Percentiles rank a stretch among this genome's conserved stretches.
Conservation (phyloP, 2,888 invertebrate species). For the Cyrtodaria siliqua region DNA sequence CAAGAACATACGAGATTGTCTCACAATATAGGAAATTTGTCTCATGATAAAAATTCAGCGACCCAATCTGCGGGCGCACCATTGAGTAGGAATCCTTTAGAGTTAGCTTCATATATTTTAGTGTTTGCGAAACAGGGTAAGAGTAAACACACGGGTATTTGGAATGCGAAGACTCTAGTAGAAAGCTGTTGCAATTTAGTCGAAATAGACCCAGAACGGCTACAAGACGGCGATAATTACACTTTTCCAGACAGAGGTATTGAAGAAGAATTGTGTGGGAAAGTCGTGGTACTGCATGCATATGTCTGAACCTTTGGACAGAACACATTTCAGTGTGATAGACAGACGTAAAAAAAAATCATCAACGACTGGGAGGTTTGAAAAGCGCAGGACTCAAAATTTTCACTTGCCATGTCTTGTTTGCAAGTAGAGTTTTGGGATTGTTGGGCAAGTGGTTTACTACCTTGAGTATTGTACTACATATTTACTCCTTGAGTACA, state of each 20-base stretch:
- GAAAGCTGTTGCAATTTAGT: constrained; percentile 74
- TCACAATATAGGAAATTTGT: constrained; percentile 48
- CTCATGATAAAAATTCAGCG: constrained; percentile 22
- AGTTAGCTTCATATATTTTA: constrained; percentile 59
- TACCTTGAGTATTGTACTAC: too few relatives aligned
- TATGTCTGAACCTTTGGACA: too few relatives aligned
- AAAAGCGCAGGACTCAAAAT: too few relatives aligned
- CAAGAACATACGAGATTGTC: constrained; percentile 47
- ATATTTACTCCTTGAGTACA: too few relatives aligned
- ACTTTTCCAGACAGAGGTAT: constrained; percentile 71
- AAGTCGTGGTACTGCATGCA: constrained; percentile 64
- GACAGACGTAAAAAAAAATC: too few relatives aligned
- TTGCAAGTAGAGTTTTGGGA: too few relatives aligned
- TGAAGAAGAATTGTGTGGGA: constrained; percentile 69
- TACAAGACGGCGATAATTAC: constrained; percentile 59
- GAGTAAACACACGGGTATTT: constrained; percentile 72
- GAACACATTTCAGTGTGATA: too few relatives aligned
- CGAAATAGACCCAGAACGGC: constrained; percentile 69
- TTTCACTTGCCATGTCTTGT: too few relatives aligned
- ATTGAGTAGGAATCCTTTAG: constrained; percentile 48
- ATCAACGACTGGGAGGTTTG: too few relatives aligned
- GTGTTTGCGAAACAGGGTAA: constrained; percentile 79
- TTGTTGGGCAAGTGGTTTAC: too few relatives aligned
- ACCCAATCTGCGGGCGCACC: constrained; percentile 5
- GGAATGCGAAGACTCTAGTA: constrained; percentile 72